Conservation (phyloP, 2,113 vertebrate genomes). For the Carassius gibelio region DNA sequence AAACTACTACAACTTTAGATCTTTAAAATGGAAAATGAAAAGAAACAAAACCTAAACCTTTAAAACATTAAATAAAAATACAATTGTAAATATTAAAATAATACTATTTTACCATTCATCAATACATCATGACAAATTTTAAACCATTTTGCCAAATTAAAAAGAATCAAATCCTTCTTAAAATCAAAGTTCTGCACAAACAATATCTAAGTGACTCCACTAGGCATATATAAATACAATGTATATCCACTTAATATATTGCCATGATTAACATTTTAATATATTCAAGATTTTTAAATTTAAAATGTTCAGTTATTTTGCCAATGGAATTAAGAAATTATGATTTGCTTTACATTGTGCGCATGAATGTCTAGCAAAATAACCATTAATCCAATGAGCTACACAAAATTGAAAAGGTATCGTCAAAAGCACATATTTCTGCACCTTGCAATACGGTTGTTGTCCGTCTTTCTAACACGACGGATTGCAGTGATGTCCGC, state of each 20-base stretch:
- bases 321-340: background rate
- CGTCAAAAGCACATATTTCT: background rate
- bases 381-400: background rate
- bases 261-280: background rate
- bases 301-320: background rate
- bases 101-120: background rate
- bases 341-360: too few relatives aligned
- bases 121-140: background rate
- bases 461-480: slow-evolving; percentile 92
- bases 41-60: background rate
- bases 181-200: background rate
- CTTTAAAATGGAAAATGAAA: background rate
- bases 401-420: background rate
- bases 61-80: background rate
- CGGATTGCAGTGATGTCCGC: slow-evolving; percentile 94
- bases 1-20: background rate
- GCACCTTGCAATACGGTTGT: slow-evolving; percentile 93
- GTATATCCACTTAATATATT: background rate
- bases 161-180: background rate
- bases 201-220: background rate
- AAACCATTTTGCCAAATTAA: background rate
- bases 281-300: background rate
- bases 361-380: background rate
- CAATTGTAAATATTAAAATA: background rate
- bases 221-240: background rate